Percentiles rank a stretch among this genome's conserved stretches.
Evolutionary conservation across 2,888 invertebrate species (phyloP).

Genomic region (Acronicta aceris): DNA sequence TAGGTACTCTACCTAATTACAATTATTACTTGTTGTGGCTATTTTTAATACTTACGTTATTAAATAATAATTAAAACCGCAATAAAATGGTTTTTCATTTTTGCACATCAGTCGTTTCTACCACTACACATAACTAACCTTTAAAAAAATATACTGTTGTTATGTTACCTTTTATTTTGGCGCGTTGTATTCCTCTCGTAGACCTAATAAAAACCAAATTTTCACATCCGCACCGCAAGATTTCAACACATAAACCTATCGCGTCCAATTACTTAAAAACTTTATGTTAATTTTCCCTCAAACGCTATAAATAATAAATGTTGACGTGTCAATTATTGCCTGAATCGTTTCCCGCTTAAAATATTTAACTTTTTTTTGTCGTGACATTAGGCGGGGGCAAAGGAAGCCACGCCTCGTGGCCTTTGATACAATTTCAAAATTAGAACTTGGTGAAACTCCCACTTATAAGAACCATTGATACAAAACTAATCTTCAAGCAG

Average conservation of each 20-base stretch:
- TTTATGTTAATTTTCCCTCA: conserved; percentile 82
- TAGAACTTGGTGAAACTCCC: conserved; percentile 70
- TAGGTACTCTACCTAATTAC: not conserved
- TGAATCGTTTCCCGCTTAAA: conserved; percentile 75
- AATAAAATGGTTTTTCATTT: not conserved
- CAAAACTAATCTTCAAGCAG: conserved; percentile 60
- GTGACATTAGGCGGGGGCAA: conserved; percentile 65
- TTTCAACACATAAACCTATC: conserved; percentile 80
- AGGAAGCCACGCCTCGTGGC: conserved; percentile 75
- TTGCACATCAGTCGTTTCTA: not conserved
- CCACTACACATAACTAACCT: too few relatives aligned
- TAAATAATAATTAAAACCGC: not conserved
- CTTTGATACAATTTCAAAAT: conserved; percentile 65
- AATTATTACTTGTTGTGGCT: too few relatives aligned
- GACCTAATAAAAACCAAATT: conserved; percentile 64
- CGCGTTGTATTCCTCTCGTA: conserved; percentile 49
- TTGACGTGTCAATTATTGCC: conserved; percentile 86
- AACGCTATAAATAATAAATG: conserved; percentile 83
- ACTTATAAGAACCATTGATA: conserved; percentile 40
- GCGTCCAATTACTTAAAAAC: conserved; percentile 82
- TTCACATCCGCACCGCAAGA: conserved; percentile 70
- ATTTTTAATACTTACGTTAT: too few relatives aligned
- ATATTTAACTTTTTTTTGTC: conserved; percentile 63
- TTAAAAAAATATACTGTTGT: too few relatives aligned
- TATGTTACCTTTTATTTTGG: too few relatives aligned